Evolutionary conservation across 2,113 vertebrate genomes (phyloP).

Genomic region (Orthonyx spaldingii): DNA sequence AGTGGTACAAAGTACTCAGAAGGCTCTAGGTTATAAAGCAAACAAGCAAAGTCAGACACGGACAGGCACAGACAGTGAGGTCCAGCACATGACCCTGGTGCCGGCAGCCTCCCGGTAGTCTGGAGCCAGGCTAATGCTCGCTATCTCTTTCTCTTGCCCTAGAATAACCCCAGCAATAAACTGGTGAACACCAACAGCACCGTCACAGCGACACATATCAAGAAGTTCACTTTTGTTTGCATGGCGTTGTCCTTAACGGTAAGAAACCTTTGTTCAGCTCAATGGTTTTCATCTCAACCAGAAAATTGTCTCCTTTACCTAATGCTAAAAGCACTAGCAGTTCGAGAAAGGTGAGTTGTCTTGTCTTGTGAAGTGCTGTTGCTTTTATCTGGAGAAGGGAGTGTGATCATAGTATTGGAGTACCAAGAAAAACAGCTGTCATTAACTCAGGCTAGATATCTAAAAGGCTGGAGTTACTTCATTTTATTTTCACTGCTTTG

Average conservation of each 20-base stretch:
- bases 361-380: background rate
- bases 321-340: background rate
- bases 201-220: slow-evolving; percentile 87
- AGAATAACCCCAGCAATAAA: slow-evolving; percentile 96
- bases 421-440: background rate
- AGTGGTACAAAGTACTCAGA: background rate
- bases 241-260: slow-evolving; percentile 91
- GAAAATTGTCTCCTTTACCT: background rate
- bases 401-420: background rate
- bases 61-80: background rate
- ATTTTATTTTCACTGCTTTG: background rate
- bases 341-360: background rate
- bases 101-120: background rate
- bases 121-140: background rate
- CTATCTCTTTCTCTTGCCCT: slow-evolving; percentile 40
- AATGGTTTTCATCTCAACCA: background rate
- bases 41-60: background rate
- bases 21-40: slow-evolving; percentile 14
- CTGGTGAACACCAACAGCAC: slow-evolving; percentile 72
- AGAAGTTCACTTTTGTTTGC: slow-evolving; percentile 93
- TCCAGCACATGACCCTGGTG: background rate
- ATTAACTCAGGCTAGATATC: background rate
- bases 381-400: background rate
- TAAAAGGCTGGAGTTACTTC: background rate
- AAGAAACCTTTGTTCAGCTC: slow-evolving; percentile 63